These are phyloP conservation scores for Ceratina australensis DNA, from an alignment of 1,140 invertebrate species.

Conservation along the genomic window DNA sequence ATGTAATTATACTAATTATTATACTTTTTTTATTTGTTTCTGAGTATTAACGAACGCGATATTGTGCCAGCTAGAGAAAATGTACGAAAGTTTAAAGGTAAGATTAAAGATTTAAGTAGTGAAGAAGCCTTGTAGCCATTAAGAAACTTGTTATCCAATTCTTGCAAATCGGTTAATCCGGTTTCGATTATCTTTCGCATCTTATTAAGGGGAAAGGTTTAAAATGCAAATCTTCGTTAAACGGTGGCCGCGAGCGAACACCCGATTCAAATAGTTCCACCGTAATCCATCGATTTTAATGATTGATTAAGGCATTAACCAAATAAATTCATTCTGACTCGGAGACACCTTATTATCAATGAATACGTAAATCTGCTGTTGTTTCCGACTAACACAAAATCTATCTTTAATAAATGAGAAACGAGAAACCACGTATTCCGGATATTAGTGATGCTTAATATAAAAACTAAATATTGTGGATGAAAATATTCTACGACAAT, in stretches of 20 bases:
- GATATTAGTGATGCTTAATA: too few relatives aligned
- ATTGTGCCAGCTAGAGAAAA: too few relatives aligned
- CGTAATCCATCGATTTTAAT: constrained; percentile 38
- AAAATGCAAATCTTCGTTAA: constrained; percentile 52
- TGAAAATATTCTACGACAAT: too few relatives aligned
- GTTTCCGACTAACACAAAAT: too few relatives aligned
- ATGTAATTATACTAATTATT: too few relatives aligned
- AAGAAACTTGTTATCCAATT: background rate
- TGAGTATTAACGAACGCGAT: too few relatives aligned
- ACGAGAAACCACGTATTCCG: too few relatives aligned
- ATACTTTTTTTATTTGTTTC: too few relatives aligned
- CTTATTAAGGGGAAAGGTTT: constrained; percentile 27
- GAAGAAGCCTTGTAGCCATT: background rate
- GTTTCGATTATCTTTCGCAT: background rate
- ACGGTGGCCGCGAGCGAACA: constrained; percentile 33
- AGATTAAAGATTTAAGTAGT: too few relatives aligned
- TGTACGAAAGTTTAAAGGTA: too few relatives aligned
- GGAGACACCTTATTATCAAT: background rate
- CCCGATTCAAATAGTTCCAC: constrained; percentile 31
- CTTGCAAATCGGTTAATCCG: background rate
- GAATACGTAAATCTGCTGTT: background rate
- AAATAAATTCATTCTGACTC: constrained; percentile 28
- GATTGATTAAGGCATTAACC: constrained; percentile 40
- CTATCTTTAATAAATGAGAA: too few relatives aligned
- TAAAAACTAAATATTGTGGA: too few relatives aligned